phyloP scores from a whole-genome alignment of 2,888 invertebrate species.

The Nephrotoma flavescens region DNA sequence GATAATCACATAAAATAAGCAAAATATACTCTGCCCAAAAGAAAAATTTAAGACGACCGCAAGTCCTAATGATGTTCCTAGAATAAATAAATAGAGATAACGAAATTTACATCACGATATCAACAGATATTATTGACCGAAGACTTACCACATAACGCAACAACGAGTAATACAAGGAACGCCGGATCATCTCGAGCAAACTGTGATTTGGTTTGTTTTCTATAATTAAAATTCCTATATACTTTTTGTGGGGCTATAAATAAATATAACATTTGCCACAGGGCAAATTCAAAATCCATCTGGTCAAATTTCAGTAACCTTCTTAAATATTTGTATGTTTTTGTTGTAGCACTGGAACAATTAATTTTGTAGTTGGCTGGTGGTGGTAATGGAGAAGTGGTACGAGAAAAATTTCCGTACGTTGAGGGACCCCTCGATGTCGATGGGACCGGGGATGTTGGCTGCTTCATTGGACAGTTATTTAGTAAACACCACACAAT shows the following conservation, averaged over 20 bases:
- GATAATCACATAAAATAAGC: slow-evolving; percentile 82
- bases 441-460: slow-evolving; percentile 44
- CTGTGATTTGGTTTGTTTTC: slow-evolving; percentile 97
- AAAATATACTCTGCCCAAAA: slow-evolving; percentile 55
- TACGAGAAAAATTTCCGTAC: slow-evolving; percentile 34
- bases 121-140: neutral
- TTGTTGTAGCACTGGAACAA: slow-evolving; percentile 71
- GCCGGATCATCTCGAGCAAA: slow-evolving; percentile 99
- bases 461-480: slow-evolving; percentile 37
- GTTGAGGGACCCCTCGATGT: slow-evolving; percentile 27
- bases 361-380: slow-evolving; percentile 53
- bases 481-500: no score
- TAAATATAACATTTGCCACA: slow-evolving; percentile 98
- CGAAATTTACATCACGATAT: neutral
- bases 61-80: slow-evolving; percentile 84
- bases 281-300: slow-evolving; percentile 99
- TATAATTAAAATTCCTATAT: slow-evolving; percentile 91
- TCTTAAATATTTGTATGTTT: slow-evolving; percentile 74
- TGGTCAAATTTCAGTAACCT: slow-evolving; percentile 81
- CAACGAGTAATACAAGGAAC: slow-evolving; percentile 79
- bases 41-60: slow-evolving; percentile 60
- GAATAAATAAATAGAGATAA: slow-evolving; percentile 20
- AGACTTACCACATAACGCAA: slow-evolving; percentile 59
- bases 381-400: slow-evolving; percentile 50
- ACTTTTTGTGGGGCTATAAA: slow-evolving; percentile 93